Conservation (phyloP, 2,888 invertebrate genomes). For the Trilocha varians region DNA sequence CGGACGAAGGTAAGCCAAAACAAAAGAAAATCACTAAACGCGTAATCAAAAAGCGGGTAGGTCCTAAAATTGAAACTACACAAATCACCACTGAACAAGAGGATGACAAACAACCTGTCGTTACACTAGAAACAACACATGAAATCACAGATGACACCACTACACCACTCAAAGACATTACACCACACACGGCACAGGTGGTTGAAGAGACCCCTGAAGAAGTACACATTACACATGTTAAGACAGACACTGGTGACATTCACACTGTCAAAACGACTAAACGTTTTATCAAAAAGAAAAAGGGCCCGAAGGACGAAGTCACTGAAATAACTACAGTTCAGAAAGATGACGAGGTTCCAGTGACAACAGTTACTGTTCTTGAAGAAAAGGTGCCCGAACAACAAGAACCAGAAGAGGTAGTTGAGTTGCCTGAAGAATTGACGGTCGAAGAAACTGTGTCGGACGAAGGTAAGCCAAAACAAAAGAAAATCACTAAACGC, state of each 20-base stretch:
- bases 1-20: slow-evolving; percentile 21
- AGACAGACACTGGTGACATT: too few relatives aligned
- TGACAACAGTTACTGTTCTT: slow-evolving; percentile 11
- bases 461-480: too few relatives aligned
- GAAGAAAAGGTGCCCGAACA: slow-evolving; percentile 6
- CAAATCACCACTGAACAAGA: slow-evolving; percentile 12
- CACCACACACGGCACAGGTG: too few relatives aligned
- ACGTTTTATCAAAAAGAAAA: slow-evolving; percentile 27
- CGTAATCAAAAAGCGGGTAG: slow-evolving; percentile 25
- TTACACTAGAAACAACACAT: too few relatives aligned
- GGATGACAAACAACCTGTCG: too few relatives aligned
- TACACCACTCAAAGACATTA: too few relatives aligned
- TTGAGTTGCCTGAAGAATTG: slow-evolving; percentile 10
- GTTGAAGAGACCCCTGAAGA: too few relatives aligned
- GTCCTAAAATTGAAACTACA: slow-evolving; percentile 21
- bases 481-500: too few relatives aligned
- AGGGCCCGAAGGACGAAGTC: slow-evolving; percentile 17
- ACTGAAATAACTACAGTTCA: slow-evolving; percentile 17
- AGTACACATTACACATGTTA: too few relatives aligned
- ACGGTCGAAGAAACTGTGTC: too few relatives aligned
- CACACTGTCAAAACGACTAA: too few relatives aligned
- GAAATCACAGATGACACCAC: too few relatives aligned
- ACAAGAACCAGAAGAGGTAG: slow-evolving; percentile 3
- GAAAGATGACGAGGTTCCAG: slow-evolving; percentile 19
- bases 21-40: slow-evolving; percentile 32